Evolutionary conservation across 2,113 vertebrate species (phyloP), one percentile per base, ranked within the genome.

Genomic region (Proteles cristata): DNA sequence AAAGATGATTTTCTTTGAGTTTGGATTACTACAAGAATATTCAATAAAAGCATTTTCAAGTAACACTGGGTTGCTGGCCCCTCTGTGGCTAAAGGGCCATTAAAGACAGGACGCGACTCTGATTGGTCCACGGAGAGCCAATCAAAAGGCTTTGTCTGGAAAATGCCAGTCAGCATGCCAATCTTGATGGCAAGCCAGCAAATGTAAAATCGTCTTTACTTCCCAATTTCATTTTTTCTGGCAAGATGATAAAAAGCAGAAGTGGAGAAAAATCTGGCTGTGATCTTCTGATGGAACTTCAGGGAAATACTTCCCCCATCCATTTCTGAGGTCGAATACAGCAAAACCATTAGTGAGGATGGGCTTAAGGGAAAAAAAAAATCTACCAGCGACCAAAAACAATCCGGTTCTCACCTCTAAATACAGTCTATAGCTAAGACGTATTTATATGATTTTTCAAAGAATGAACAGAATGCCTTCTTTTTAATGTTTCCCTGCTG

Each of bases 391-490:
- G 45, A 48, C 25, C 28, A 25, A 48, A 48, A 76, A 45, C 25
- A 93, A 53, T 7, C 39, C 45, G 45, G 43, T n/a, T 61, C 93
- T 93, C 83, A 77, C 66, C 87, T 97, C 53, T 94, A 76, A 96
- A 71, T 66, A 81, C 11, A 85, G 68, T 95, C 19, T 55, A 39
- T 31, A 88, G 73, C 90, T 88, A 58, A 97, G 93, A 94, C 95
- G 89, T 96, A 96, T 86, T 97, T 97, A 94, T 94, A 79, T 73
- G 95, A 88, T 92, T 93, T 65, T 86, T 23, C 28, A 76, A 71
- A 98, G 95, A 98, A 98, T 68, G 95, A 61, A 58, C 39, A 97
- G 58, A 98, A 93, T 93, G 21, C 90, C 84, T 95, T 97, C 14
- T 97, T 96, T 97, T 85, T 97, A 97, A 84, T 45, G 73, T 68